phyloP scores from a whole-genome alignment of 2,797 vertebrate genomes.

The Hippopotamyrus pictus region DNA sequence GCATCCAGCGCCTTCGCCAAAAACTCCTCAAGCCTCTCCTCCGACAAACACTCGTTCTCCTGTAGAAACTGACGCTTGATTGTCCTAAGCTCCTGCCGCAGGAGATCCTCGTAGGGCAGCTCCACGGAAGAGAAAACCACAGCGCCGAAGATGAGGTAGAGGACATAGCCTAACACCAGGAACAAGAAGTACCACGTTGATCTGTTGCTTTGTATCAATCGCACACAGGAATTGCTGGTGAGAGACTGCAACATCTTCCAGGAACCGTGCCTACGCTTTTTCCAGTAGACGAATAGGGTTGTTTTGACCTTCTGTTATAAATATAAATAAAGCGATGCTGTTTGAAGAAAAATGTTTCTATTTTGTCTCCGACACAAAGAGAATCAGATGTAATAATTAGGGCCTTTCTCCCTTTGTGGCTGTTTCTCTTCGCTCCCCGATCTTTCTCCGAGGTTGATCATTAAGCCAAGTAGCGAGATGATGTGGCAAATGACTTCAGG shows the following conservation, averaged over 20 bases:
- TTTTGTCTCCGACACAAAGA: not conserved
- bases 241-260: constrained; percentile 80
- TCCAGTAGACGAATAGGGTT: not conserved
- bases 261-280: not conserved
- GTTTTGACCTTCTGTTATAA: not conserved
- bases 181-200: constrained; percentile 82
- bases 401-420: not conserved
- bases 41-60: constrained; percentile 79
- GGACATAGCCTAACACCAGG: constrained; percentile 77
- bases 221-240: constrained; percentile 79
- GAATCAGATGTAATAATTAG: not conserved
- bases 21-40: constrained; percentile 80
- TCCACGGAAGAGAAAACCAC: constrained; percentile 91
- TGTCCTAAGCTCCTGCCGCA: constrained; percentile 78
- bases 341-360: not conserved
- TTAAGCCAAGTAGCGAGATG: constrained; percentile 16
- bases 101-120: constrained; percentile 83
- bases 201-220: constrained; percentile 80
- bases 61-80: constrained; percentile 78
- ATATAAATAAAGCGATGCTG: not conserved
- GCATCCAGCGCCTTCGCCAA: constrained; percentile 80
- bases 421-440: not conserved
- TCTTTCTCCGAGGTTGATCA: constrained; percentile 10
- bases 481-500: constrained; percentile 32
- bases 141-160: constrained; percentile 86